Percentiles rank a stretch among this genome's conserved stretches.
Conservation (phyloP, 2,113 vertebrate genomes). For the Myrmecobius fasciatus region DNA sequence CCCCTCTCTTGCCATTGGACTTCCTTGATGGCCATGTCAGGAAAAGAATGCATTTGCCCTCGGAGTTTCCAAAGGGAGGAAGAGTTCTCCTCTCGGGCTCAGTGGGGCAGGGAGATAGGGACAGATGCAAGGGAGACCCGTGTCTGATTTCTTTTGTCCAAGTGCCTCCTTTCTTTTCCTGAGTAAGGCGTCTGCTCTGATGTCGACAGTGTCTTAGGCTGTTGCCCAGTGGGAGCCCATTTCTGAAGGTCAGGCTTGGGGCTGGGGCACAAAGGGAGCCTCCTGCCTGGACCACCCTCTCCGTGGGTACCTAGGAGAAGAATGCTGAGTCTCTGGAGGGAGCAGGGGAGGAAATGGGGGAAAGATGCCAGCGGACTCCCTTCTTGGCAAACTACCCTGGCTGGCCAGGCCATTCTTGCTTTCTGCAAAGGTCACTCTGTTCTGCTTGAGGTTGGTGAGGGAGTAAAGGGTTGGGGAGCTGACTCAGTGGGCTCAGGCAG, state of each 20-base stretch:
- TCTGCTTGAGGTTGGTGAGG: slow-evolving; percentile 18
- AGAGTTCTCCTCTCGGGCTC: not conserved
- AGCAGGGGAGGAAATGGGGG: not conserved
- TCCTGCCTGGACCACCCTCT: not conserved
- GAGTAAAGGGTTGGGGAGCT: slow-evolving; percentile 4
- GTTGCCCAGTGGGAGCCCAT: not conserved
- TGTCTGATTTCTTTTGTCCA: not conserved
- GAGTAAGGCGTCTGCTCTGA: not conserved
- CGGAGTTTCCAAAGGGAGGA: not conserved
- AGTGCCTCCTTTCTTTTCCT: not conserved
- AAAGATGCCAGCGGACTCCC: slow-evolving; percentile 19
- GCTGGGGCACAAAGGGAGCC: not conserved
- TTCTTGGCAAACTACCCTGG: slow-evolving; percentile 40
- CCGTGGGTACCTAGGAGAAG: slow-evolving; percentile 14
- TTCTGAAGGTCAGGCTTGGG: not conserved
- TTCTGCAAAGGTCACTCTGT: slow-evolving; percentile 62
- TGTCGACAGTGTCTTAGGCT: not conserved
- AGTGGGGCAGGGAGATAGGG: fast-evolving
- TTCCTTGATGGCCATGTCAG: fast-evolving
- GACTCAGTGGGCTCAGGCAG: slow-evolving; percentile 28
- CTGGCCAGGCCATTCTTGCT: slow-evolving; percentile 21
- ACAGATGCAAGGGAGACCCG: fast-evolving
- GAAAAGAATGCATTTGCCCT: not conserved
- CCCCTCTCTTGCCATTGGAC: not conserved
- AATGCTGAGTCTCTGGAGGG: not conserved